Base-by-base conservation (phyloP, 1,140 invertebrate species). In the Periplaneta americana region DNA sequence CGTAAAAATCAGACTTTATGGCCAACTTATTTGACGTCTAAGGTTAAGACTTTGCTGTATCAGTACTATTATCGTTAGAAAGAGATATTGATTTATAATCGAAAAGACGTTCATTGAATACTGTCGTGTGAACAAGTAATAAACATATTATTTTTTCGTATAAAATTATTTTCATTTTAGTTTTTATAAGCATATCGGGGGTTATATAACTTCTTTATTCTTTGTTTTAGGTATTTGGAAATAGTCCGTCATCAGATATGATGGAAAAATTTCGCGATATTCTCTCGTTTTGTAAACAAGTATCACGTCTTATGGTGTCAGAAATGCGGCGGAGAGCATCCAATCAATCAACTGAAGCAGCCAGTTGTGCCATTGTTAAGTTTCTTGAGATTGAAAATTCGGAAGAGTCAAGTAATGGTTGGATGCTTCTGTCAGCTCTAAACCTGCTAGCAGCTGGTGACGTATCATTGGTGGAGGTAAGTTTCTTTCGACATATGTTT, bases 241-340 rank as follows among this genome's bases (percentile, higher is more conserved):
- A 95, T 84, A 95, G 95, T 87, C 95, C 96, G 66, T 94, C 96
- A 2, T 93, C 93, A 86, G 97, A 98, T 85, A 98, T 98, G 95
- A 96, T 95, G 87, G 97, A 98, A 87, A 97, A 98, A 87, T 98
- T 98, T 88, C 94, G 95, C 91, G 97, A 98, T 87, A 96, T 98
- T 84, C 88, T 97, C 75, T 93, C 96, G 81, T 98, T 98, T 87
- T 97, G 96, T 85, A 96, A 97, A 87, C 95, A 98, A 91, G 96
- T 98, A 11, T 98, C 97, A 0, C 94, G 95, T 85, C 90, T 99
- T 28, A 98, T 99, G 95, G 97, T 99, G 31, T 94, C 95, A 66
- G 97, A 99, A 90, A 98, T 99, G 84, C 90, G 98, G 81, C 93
- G 95, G 85, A 91, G 98, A 84, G 98, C 98, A 33, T 97, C 96